phyloP scores from a whole-genome alignment of 1,140 invertebrate genomes.

The Ditylenchus dipsaci region DNA sequence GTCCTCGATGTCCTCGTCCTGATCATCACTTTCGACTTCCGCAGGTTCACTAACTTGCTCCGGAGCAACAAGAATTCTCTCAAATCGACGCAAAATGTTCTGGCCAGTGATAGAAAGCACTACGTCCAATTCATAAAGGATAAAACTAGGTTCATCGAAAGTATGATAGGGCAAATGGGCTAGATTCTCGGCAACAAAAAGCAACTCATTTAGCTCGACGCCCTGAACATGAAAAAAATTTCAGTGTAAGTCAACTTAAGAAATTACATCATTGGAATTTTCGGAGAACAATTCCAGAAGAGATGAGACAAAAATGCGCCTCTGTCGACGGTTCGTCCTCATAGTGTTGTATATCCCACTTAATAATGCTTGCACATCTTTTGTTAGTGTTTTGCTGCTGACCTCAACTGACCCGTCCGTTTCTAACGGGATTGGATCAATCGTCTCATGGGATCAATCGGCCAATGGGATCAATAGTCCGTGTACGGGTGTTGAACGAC shows the following conservation, averaged over 20 bases:
- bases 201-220: neutral
- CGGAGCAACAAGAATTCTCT: neutral
- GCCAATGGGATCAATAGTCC: too few species aligned
- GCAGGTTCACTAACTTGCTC: neutral
- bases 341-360: conserved; percentile 92
- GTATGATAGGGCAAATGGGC: neutral
- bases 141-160: neutral
- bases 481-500: too few species aligned
- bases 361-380: conserved; percentile 76
- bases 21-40: neutral
- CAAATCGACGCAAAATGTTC: neutral
- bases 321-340: conserved; percentile 81
- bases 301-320: conserved; percentile 82
- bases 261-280: too few species aligned
- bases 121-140: neutral
- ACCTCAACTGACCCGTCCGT: too few species aligned
- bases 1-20: neutral
- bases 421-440: too few species aligned
- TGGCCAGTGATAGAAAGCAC: neutral
- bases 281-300: conserved; percentile 94
- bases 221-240: too few species aligned
- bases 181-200: neutral
- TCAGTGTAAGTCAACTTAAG: too few species aligned
- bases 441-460: too few species aligned
- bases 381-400: too few species aligned